Base-by-base conservation (phyloP, 2,888 invertebrate genomes). In the Drosophila diplacantha region DNA sequence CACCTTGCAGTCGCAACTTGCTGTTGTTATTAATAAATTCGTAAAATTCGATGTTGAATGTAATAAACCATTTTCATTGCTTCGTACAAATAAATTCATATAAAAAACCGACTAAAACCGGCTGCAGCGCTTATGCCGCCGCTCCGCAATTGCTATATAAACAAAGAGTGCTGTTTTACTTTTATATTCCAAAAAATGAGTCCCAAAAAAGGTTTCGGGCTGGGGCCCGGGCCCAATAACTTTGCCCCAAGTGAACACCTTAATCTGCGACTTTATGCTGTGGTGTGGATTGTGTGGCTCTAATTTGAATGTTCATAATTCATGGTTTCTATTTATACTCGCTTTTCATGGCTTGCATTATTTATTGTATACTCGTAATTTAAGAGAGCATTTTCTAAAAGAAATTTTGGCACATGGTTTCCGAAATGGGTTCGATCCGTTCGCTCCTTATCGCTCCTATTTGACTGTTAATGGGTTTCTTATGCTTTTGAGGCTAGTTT, bases 341-440 rank as follows among this genome's bases (percentile, higher is more conserved):
- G 41, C 50, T 50, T 69, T 55, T 66, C 51, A 39, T 71, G 66
- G 53, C 60, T 55, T 52, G 63, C 59, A 46, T 44, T 73, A 43
- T 64, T 68, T 73, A 68, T 72, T 73, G 71, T 75, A 68, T 75
- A 62, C 32, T 39, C 63, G 63, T 64, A 63, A 60, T 39, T 72
- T 71, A 66, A 60, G 69, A 78, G 56, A 72, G 37, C 62, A 72
- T 69, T 46, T 50, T 81, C 71, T 73, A 72, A 68, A 66, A 80
- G 63, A 69, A 78, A 81, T 86, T 86, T 86, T 86, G 86, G 86
- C 86, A 87, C 87, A 86, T 86, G 68, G 84, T 87, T 81, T 86
- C 82, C 87, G 86, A 86, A 87, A 86, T 62, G 61, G 65, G 73
- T 82, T 60, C 68, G 39, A 63, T 67, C 24, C 35, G 32, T 43